A percentile compares a stretch with the other conserved stretches of the same genome.
Conservation (phyloP, 2,888 invertebrate genomes). For the Drosophila anomalata region DNA sequence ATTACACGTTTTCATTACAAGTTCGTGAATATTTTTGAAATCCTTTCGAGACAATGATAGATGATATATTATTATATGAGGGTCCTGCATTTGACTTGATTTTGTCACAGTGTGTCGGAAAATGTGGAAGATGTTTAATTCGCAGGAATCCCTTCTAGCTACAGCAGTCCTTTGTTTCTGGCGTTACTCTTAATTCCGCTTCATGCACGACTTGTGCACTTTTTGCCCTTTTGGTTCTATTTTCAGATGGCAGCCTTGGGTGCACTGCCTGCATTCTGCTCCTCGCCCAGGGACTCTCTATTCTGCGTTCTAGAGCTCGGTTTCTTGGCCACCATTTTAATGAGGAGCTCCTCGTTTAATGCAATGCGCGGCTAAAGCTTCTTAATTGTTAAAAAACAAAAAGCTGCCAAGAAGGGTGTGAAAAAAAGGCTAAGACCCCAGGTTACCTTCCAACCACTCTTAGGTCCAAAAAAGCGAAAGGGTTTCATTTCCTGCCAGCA, state of each 20-base stretch:
- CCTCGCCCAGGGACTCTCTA: background rate
- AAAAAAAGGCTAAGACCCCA: slow-evolving; percentile 6
- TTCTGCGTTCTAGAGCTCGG: slow-evolving; percentile 3
- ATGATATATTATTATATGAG: background rate
- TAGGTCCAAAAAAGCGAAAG: background rate
- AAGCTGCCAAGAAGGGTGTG: slow-evolving; percentile 2
- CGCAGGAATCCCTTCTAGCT: slow-evolving; percentile 22
- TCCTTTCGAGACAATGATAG: background rate
- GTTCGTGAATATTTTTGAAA: background rate
- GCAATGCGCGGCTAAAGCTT: slow-evolving; percentile 46
- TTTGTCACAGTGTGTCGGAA: slow-evolving; percentile 1
- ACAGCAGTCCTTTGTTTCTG: slow-evolving; percentile 28
- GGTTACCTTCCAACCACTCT: background rate
- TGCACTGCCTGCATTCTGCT: background rate
- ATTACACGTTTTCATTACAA: slow-evolving; percentile 1
- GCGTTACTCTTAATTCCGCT: slow-evolving; percentile 30
- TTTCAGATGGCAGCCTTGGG: slow-evolving; percentile 20
- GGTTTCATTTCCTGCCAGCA: background rate
- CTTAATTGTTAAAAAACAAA: slow-evolving; percentile 45
- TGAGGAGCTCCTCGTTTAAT: slow-evolving; percentile 49
- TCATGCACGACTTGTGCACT: slow-evolving; percentile 20
- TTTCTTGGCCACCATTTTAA: slow-evolving; percentile 52
- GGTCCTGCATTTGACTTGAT: background rate
- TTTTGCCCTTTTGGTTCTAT: slow-evolving; percentile 39
- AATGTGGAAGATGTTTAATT: slow-evolving; percentile 23